phyloP scores from a whole-genome alignment of 2,797 vertebrate genomes.

The Notolepis coatsorum region DNA sequence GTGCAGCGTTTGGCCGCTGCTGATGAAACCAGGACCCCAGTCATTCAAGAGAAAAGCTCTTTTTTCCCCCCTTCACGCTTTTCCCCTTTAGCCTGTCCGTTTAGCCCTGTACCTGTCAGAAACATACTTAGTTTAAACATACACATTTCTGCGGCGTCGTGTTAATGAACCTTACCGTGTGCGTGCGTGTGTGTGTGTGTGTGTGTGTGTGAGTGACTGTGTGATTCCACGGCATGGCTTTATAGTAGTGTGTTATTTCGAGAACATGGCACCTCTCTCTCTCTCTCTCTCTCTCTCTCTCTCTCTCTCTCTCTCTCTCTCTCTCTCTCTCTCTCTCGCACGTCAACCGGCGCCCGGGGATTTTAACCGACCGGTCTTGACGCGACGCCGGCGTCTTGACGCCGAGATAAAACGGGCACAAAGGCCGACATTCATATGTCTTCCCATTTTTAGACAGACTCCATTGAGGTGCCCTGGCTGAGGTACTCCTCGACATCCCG shows the following conservation, averaged over 20 bases:
- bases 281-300: too few relatives aligned
- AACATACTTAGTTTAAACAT: constrained; percentile 35
- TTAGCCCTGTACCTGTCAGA: constrained; percentile 36
- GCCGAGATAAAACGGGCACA: constrained; percentile 7
- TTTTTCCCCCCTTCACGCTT: not conserved
- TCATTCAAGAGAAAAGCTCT: constrained; percentile 19
- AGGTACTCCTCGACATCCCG: constrained; percentile 13
- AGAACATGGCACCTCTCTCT: not conserved
- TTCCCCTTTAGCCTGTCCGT: constrained; percentile 17
- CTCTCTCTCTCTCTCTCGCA: too few relatives aligned
- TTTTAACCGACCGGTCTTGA: constrained; percentile 1
- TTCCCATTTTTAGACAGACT: not conserved
- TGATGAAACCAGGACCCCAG: constrained; percentile 44
- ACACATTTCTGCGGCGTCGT: constrained; percentile 16
- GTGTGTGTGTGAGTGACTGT: constrained; percentile 13
- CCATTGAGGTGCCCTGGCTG: constrained; percentile 29
- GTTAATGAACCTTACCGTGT: constrained; percentile 26
- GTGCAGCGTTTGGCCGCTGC: constrained; percentile 29
- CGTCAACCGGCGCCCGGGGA: not conserved
- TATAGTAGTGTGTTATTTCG: constrained; percentile 14
- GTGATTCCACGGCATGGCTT: not conserved
- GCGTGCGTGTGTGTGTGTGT: constrained; percentile 7
- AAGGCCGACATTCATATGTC: constrained; percentile 32
- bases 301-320: too few relatives aligned
- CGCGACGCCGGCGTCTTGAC: too few relatives aligned